A percentile compares a stretch with the other conserved stretches of the same genome.
phyloP scores from a whole-genome alignment of 53 echinoderm and acorn worm genomes.

The Astropecten irregularis region DNA sequence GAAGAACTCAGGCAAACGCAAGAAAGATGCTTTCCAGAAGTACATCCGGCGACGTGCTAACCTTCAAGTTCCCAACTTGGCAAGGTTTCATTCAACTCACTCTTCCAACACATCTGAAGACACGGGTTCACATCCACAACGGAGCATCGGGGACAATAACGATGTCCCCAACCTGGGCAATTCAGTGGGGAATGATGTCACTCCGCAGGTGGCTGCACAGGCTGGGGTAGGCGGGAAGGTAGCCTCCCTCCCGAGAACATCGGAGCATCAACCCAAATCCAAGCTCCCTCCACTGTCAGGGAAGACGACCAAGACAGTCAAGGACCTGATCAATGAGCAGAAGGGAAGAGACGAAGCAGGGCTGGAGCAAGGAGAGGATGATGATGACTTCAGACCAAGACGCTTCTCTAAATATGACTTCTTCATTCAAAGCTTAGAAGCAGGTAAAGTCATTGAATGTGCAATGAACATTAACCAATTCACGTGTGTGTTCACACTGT shows the following conservation, averaged over 20 bases:
- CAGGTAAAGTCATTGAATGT: slow-evolving; percentile 63
- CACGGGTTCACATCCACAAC: neutral
- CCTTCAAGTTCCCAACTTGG: slow-evolving; percentile 28
- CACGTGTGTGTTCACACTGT: too few relatives aligned
- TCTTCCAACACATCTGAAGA: neutral
- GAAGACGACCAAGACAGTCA: slow-evolving; percentile 69
- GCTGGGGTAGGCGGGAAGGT: slow-evolving; percentile 37
- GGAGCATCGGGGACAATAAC: neutral
- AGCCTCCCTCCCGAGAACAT: neutral
- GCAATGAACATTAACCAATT: too few relatives aligned
- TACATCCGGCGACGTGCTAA: slow-evolving; percentile 51
- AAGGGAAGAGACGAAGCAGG: slow-evolving; percentile 57
- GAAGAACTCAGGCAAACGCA: slow-evolving; percentile 22
- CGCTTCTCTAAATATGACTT: slow-evolving; percentile 98
- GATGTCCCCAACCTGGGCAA: slow-evolving; percentile 21
- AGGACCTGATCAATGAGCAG: slow-evolving; percentile 83
- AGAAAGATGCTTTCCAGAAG: slow-evolving; percentile 44
- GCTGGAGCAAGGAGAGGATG: slow-evolving; percentile 40
- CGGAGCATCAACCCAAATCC: neutral
- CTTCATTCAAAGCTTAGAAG: slow-evolving; percentile 98
- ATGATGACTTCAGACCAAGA: slow-evolving; percentile 42
- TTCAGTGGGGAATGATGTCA: neutral
- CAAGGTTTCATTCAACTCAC: slow-evolving; percentile 23
- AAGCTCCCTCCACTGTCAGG: neutral
- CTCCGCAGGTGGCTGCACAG: slow-evolving; percentile 23